phyloP scores from a whole-genome alignment of 2,113 vertebrate species.

The Stomatorhinus ivindoensis region DNA sequence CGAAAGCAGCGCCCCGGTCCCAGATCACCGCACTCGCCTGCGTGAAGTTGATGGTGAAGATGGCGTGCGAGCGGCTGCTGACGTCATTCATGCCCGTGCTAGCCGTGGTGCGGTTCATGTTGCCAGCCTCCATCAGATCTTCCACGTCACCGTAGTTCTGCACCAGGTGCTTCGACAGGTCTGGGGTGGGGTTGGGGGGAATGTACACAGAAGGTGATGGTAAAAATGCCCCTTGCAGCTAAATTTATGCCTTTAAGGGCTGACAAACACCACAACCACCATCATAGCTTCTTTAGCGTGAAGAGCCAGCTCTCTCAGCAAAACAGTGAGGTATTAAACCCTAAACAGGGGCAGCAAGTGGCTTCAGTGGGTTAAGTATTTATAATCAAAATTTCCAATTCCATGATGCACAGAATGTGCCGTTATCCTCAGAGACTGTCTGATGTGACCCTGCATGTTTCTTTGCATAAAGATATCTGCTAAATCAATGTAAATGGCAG shows the following conservation, averaged over 20 bases:
- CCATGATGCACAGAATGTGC: neutral
- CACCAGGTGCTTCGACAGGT: constrained; percentile 94
- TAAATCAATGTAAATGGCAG: neutral
- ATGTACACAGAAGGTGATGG: neutral
- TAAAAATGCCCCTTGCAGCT: neutral
- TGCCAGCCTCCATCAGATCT: constrained; percentile 96
- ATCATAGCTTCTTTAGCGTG: neutral
- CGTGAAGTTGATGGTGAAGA: constrained; percentile 98
- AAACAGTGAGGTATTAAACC: neutral
- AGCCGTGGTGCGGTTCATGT: constrained; percentile 88
- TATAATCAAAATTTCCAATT: neutral
- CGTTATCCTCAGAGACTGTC: neutral
- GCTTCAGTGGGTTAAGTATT: neutral
- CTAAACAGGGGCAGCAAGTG: neutral
- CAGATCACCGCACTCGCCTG: constrained; percentile 65
- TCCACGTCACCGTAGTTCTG: constrained; percentile 92
- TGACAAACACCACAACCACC: neutral
- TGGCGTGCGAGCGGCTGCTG: constrained; percentile 94
- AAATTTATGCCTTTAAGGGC: neutral
- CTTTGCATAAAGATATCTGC: neutral
- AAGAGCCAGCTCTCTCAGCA: neutral
- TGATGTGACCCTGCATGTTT: neutral
- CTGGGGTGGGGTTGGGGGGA: constrained; percentile 42
- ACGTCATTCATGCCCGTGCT: constrained; percentile 92
- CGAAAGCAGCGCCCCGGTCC: neutral